A percentile compares a stretch with the other conserved stretches of the same genome.
phyloP scores from a whole-genome alignment of 2,113 vertebrate genomes.

The Hippocampus mohnikei region DNA sequence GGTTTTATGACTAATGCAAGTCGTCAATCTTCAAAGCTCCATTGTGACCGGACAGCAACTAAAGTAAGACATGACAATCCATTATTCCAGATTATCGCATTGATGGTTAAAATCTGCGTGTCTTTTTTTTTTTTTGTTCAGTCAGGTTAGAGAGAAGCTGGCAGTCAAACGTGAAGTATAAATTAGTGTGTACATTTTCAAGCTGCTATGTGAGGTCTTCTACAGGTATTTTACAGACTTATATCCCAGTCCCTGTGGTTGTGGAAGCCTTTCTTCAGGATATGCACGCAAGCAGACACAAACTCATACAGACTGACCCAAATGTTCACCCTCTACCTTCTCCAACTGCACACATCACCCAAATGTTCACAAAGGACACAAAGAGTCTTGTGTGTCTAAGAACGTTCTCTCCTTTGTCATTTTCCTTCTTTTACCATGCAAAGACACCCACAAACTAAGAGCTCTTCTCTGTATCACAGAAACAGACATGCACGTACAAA shows the following conservation, averaged over 20 bases:
- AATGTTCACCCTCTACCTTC: constrained; percentile 35
- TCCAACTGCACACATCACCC: constrained; percentile 26
- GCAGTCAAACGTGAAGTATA: constrained; percentile 13
- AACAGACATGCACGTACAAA: constrained; percentile 8
- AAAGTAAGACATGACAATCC: background rate
- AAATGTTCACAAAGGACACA: constrained; percentile 16
- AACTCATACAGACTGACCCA: constrained; percentile 18
- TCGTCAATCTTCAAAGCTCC: background rate
- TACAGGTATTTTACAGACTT: constrained; percentile 25
- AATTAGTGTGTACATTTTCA: background rate
- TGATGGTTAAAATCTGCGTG: background rate
- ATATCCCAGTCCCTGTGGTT: background rate
- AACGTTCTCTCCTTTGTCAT: background rate
- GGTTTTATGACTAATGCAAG: too few relatives aligned
- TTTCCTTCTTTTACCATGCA: background rate
- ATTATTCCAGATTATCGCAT: background rate
- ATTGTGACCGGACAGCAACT: background rate
- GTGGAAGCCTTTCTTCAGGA: constrained; percentile 8
- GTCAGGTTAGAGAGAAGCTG: background rate
- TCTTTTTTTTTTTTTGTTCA: background rate
- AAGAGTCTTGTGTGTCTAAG: constrained; percentile 9
- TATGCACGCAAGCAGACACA: constrained; percentile 25
- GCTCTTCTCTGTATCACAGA: background rate
- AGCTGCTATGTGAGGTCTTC: constrained; percentile 4
- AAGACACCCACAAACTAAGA: background rate